Evolutionary conservation across 2,888 invertebrate species (phyloP).

Genomic region (Copidosoma aretas): DNA sequence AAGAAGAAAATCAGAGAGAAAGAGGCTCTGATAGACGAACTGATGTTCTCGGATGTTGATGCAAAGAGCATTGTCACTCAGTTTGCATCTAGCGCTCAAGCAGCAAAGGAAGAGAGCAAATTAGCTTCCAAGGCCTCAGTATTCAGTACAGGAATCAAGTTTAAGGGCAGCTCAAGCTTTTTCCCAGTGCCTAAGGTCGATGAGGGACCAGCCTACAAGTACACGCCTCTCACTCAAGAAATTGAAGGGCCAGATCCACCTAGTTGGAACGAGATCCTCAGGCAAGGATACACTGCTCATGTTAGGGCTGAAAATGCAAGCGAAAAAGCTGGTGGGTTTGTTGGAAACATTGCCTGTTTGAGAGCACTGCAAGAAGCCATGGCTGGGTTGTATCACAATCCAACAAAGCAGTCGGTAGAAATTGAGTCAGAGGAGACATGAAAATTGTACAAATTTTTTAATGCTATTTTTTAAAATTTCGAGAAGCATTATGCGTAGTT

Average conservation of each 20-base stretch:
- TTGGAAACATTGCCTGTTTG: slow-evolving; percentile 81
- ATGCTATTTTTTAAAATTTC: not conserved
- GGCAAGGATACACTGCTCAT: slow-evolving; percentile 75
- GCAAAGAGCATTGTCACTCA: slow-evolving; percentile 86
- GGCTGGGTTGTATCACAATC: slow-evolving; percentile 72
- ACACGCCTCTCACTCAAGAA: slow-evolving; percentile 65
- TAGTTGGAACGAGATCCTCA: slow-evolving; percentile 68
- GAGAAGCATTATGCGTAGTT: not conserved
- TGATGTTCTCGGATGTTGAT: slow-evolving; percentile 91
- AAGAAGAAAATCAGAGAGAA: slow-evolving; percentile 85
- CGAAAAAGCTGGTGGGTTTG: slow-evolving; percentile 89
- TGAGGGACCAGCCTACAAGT: slow-evolving; percentile 78
- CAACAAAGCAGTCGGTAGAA: slow-evolving; percentile 47
- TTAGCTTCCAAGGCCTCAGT: slow-evolving; percentile 69
- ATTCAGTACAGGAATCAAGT: slow-evolving; percentile 87
- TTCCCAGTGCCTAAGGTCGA: slow-evolving; percentile 75
- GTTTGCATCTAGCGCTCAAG: slow-evolving; percentile 75
- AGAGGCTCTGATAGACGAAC: slow-evolving; percentile 91
- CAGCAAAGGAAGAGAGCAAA: slow-evolving; percentile 70
- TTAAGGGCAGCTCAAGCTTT: slow-evolving; percentile 71
- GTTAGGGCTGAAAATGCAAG: slow-evolving; percentile 74
- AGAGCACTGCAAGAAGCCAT: slow-evolving; percentile 89
- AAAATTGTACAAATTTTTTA: slow-evolving; percentile 1
- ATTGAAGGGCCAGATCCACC: slow-evolving; percentile 79
- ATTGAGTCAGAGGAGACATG: slow-evolving; percentile 14